Evolutionary conservation across 2,797 vertebrate genomes (phyloP).

Genomic region (Catharus ustulatus): DNA sequence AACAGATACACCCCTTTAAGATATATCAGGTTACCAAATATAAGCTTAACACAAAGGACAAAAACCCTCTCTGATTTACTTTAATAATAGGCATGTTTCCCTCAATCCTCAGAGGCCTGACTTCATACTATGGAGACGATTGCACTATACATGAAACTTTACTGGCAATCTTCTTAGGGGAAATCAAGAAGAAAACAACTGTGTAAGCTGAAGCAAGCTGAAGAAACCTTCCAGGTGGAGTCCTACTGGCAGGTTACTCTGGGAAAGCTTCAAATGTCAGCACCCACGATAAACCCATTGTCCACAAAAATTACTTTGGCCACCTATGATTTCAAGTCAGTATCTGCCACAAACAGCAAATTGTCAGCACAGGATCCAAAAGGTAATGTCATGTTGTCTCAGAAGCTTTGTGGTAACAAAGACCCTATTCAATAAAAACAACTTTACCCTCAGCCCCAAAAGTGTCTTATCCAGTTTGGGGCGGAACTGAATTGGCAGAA

Average conservation of each 20-base stretch:
- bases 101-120: not conserved
- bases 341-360: slow-evolving; percentile 32
- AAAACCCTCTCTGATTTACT: not conserved
- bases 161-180: not conserved
- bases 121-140: not conserved
- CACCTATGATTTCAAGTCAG: not conserved
- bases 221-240: not conserved
- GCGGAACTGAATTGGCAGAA: slow-evolving; percentile 36
- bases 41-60: not conserved
- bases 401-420: slow-evolving; percentile 58
- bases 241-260: not conserved
- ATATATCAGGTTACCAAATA: not conserved
- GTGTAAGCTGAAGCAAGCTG: not conserved
- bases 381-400: slow-evolving; percentile 53
- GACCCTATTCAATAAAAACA: slow-evolving; percentile 51
- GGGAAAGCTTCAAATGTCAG: slow-evolving; percentile 37
- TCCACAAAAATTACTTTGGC: slow-evolving; percentile 15
- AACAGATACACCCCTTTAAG: not conserved
- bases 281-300: not conserved
- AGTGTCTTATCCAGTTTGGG: slow-evolving; percentile 38
- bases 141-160: not conserved
- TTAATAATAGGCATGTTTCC: not conserved
- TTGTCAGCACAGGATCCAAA: slow-evolving; percentile 32
- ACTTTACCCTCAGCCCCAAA: slow-evolving; percentile 1
- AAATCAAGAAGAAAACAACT: not conserved